A percentile compares a stretch with the other conserved stretches of the same genome.
phyloP scores from a whole-genome alignment of 37 sponge, comb jelly and placozoan genomes.

The Ephydatia muelleri region DNA sequence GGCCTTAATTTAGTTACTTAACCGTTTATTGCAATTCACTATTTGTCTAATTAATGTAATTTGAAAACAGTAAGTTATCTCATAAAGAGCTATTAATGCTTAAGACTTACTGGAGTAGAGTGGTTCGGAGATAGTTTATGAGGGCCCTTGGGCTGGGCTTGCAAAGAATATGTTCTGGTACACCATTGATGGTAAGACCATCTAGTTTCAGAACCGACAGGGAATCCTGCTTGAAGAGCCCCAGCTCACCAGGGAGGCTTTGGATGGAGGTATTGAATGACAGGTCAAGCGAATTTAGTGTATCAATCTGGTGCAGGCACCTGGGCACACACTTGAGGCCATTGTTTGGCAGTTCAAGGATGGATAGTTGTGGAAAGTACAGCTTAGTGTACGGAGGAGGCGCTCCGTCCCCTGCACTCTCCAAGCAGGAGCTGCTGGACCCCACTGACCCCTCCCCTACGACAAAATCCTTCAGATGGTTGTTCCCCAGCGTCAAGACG shows the following conservation, averaged over 20 bases:
- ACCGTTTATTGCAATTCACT: too few relatives aligned
- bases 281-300: conserved; percentile 54
- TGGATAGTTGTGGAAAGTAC: conserved; percentile 56
- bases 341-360: conserved; percentile 56
- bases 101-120: conserved; percentile 63
- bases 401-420: too few relatives aligned
- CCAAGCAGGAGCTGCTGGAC: too few relatives aligned
- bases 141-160: conserved; percentile 22
- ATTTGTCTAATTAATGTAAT: too few relatives aligned
- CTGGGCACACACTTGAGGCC: neutral
- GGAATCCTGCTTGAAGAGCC: conserved; percentile 33
- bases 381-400: too few relatives aligned
- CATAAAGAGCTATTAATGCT: too few relatives aligned
- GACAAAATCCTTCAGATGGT: conserved; percentile 24
- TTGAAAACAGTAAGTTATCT: too few relatives aligned
- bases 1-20: too few relatives aligned
- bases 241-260: conserved; percentile 57
- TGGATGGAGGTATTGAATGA: conserved; percentile 41
- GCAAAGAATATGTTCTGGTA: conserved; percentile 7
- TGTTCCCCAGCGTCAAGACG: conserved; percentile 48
- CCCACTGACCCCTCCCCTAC: conserved; percentile 2
- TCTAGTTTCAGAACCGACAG: conserved; percentile 55
- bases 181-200: conserved; percentile 33
- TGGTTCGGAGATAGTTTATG: conserved; percentile 48
- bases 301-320: conserved; percentile 30